Conservation (phyloP, 2,888 invertebrate species). For the Sinotaia quadrata region DNA sequence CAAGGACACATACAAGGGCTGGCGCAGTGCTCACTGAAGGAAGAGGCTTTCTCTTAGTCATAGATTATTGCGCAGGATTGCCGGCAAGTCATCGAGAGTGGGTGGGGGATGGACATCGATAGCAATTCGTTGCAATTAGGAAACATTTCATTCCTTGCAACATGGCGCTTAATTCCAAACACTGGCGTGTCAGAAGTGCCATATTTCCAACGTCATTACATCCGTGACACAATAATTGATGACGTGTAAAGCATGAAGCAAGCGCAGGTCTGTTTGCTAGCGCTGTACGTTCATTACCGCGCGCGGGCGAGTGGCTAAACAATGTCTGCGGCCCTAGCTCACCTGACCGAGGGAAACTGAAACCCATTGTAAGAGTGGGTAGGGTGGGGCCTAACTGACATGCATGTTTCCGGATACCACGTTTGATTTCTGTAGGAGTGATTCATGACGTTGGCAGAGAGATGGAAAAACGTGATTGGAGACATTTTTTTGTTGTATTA, state of each 20-base stretch:
- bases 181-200: slow-evolving; percentile 23
- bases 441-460: too few relatives aligned
- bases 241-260: slow-evolving; percentile 1
- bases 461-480: too few relatives aligned
- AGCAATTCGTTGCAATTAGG: too few relatives aligned
- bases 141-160: slow-evolving; percentile 5
- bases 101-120: neutral
- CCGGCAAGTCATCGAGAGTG: slow-evolving; percentile 6
- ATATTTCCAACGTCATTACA: slow-evolving; percentile 25
- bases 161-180: slow-evolving; percentile 21
- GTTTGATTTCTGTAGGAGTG: too few relatives aligned
- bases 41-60: slow-evolving; percentile 5
- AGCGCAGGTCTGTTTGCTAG: neutral
- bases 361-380: too few relatives aligned
- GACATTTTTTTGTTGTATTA: too few relatives aligned
- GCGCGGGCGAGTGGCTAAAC: slow-evolving; percentile 10
- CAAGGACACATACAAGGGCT: too few relatives aligned
- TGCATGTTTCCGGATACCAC: too few relatives aligned
- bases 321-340: neutral
- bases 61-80: slow-evolving; percentile 5
- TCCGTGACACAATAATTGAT: slow-evolving; percentile 28
- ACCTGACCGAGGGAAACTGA: neutral
- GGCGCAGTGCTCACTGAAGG: too few relatives aligned
- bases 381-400: too few relatives aligned
- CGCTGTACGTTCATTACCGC: neutral